Conservation (phyloP, 1,140 invertebrate genomes). For the Centruroides sculpturatus region DNA sequence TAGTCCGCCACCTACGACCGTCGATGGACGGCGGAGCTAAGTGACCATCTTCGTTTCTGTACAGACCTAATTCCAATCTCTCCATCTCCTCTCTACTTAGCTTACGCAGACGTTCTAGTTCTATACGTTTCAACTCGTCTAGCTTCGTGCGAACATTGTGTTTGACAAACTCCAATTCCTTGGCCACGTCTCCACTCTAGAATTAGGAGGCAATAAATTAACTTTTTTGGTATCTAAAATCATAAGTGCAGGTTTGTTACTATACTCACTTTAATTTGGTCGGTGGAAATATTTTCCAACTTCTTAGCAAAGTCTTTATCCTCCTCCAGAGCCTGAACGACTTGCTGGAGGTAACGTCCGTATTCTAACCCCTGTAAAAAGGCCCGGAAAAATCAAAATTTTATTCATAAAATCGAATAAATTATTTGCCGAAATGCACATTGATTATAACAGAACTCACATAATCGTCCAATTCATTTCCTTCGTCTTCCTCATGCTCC, state of each 20-base stretch:
- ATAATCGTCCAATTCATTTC: conserved; percentile 12
- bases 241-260: neutral
- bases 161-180: conserved; percentile 74
- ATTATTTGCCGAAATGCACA: neutral
- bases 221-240: too few relatives aligned
- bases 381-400: neutral
- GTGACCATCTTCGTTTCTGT: conserved; percentile 14
- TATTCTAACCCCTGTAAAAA: conserved; percentile 46
- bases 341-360: conserved; percentile 69
- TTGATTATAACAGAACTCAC: conserved; percentile 3
- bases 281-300: conserved; percentile 59
- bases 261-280: conserved; percentile 54
- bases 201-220: conserved; percentile 2
- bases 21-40: conserved; percentile 7
- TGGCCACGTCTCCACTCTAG: conserved; percentile 77
- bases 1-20: conserved; percentile 13
- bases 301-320: conserved; percentile 67
- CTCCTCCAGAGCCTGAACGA: conserved; percentile 65
- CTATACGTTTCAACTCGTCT: conserved; percentile 83
- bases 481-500: neutral
- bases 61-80: conserved; percentile 19
- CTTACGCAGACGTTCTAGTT: conserved; percentile 61
- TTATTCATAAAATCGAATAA: neutral
- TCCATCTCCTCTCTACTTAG: conserved; percentile 48
- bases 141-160: conserved; percentile 72